Percentiles rank a stretch among this genome's conserved stretches.
Evolutionary conservation across 2,113 vertebrate species (phyloP).

Genomic region (Gavialis gangeticus): DNA sequence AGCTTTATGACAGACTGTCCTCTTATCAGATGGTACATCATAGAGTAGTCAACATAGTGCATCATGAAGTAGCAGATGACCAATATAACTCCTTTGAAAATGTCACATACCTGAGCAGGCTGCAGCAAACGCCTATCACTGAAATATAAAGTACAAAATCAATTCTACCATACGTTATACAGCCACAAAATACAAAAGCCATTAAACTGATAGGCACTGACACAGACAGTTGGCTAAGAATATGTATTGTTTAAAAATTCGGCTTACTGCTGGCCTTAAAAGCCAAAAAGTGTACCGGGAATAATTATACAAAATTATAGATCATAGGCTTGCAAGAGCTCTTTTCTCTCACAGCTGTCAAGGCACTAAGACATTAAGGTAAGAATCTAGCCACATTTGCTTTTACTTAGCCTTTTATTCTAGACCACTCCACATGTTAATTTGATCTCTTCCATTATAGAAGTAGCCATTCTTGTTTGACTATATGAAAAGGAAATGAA

Average conservation of each 20-base stretch:
- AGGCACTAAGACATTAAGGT: neutral
- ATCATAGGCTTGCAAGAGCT: neutral
- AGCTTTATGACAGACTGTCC: constrained; percentile 99
- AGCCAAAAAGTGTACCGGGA: neutral
- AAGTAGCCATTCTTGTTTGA: neutral
- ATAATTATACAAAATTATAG: rapidly evolving
- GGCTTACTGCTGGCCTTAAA: neutral
- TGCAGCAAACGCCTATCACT: constrained; percentile 94
- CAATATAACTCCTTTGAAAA: constrained; percentile 95
- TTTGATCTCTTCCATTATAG: constrained; percentile 4
- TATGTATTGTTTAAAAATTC: neutral
- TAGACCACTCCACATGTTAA: neutral
- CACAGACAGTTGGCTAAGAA: neutral
- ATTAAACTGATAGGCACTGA: neutral
- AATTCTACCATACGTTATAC: constrained; percentile 19
- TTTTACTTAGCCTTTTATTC: neutral
- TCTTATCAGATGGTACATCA: constrained; percentile 99
- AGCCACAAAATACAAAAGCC: neutral
- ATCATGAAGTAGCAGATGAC: constrained; percentile 96
- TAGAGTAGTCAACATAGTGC: constrained; percentile 99
- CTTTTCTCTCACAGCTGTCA: neutral
- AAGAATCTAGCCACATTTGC: neutral
- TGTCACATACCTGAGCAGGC: constrained; percentile 96
- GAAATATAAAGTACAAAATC: constrained; percentile 63
- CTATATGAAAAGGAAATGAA: neutral